Evolutionary conservation across 2,113 vertebrate species (phyloP).

Genomic region (Macroglossus sobrinus): DNA sequence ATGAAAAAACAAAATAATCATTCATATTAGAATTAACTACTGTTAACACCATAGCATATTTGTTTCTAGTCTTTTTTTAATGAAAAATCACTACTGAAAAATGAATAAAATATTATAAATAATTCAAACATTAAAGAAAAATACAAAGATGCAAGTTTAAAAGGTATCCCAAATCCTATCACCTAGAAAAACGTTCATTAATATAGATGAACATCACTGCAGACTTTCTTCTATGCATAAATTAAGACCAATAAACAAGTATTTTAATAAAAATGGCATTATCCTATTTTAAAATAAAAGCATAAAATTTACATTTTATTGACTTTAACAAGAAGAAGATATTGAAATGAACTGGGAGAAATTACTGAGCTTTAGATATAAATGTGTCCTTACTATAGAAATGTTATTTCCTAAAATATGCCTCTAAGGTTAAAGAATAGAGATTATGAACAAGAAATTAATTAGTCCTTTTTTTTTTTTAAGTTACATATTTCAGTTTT

Average conservation of each 20-base stretch:
- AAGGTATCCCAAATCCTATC: neutral
- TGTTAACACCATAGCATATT: neutral
- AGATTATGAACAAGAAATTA: neutral
- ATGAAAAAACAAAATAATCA: neutral
- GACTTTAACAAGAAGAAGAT: constrained; percentile 5
- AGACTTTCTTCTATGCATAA: neutral
- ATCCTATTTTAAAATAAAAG: neutral
- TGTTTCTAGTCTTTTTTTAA: neutral
- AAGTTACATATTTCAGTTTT: neutral
- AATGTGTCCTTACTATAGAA: neutral
- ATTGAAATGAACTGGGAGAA: neutral
- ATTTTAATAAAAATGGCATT: neutral
- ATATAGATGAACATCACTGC: neutral
- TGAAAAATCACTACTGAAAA: neutral
- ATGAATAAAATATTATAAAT: neutral
- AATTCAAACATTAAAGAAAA: constrained; percentile 24
- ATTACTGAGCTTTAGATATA: constrained; percentile 18
- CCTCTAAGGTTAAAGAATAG: constrained; percentile 2
- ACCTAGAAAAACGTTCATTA: neutral
- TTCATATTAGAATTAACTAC: neutral
- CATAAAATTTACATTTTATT: neutral
- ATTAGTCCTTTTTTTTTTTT: neutral
- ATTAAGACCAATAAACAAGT: neutral
- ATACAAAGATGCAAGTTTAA: neutral
- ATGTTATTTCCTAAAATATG: neutral